Evolutionary conservation across 2,113 vertebrate species (phyloP), one percentile per base, ranked within the genome.

Genomic region (Gymnorhina tibicen): DNA sequence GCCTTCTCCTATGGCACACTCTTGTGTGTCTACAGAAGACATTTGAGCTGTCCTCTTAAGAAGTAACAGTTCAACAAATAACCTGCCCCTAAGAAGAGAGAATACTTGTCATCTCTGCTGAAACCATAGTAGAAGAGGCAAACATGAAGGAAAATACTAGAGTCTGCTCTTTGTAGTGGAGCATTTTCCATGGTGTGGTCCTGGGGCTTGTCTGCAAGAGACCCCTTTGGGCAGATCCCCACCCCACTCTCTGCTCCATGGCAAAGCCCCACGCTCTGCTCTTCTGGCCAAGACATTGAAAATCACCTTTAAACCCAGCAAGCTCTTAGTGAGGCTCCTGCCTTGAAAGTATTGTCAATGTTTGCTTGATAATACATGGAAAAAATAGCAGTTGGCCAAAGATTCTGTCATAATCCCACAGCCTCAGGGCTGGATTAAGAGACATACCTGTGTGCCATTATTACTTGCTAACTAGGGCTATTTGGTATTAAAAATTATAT

Each of bases 241-340:
- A 17, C 22, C 6, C 37, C 23, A 30, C 0, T 4, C 12, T 14
- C 32, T 2, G 5, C 18, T 67, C 62, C 2, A 2, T 4, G 4
- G 35, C 11, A 50, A 55, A 58, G 39, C 68, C 64, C 55, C 2
- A 7, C 0, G 0, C 15, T 7, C 3, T 28, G 17, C 20, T 80
- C 46, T 39, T 74, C 50, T 53, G 60, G 39, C 35, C 52, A 63
- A 83, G 56, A 39, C 47, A 22, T 47, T n/a, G 26, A 49, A 67
- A 91, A 50, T 32, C 24, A n/a, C 35, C 62, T 72, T 49, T 63
- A 41, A 8, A 46, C 4, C 26, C 66, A 88, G 44, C 20, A 53
- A 78, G 22, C 21, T 73, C 44, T 63, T 68, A 59, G 56, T 35
- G 72, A 78, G 33, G 53, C 52, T 79, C 58, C 52, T 76, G 11